Evolutionary conservation across 2,888 invertebrate species (phyloP), one percentile per base, ranked within the genome.

Genomic region (Trachelus iudaicus): DNA sequence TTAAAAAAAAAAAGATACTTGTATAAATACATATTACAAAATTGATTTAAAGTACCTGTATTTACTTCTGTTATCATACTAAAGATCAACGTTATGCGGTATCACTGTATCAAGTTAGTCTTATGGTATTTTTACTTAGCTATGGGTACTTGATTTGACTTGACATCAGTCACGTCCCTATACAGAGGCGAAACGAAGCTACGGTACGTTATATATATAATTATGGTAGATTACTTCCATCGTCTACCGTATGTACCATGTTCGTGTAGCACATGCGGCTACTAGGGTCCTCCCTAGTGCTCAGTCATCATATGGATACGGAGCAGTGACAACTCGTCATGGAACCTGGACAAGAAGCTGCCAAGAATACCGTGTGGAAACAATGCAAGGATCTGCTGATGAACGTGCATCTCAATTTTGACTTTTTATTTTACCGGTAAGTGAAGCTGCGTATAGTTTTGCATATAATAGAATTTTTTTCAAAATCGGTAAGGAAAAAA

Each of bases 351-450:
- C 76, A 79, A 78, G 75, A 76, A n/a, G 30, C 74, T 33, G 69
- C 35, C 33, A 69, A 35, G 56, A 82, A 56, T 71, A 56, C 77
- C 78, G 77, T 81, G 78, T 88, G 88, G 88, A 83, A 76, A 15
- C 81, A 80, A 15, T 75, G 81, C 75, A 87, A 83, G 78, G 82
- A 83, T 68, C 77, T 83, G 3, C 75, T 86, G 33, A 76, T 83
- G 3, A 80, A 85, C 75, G 78, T 85, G 56, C 83, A 85, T 73
- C 76, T 83, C n/a, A 83, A 87, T 73, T 76, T 80, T 68, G 87
- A 88, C 77, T 80, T 81, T 73, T 83, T 88, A 76, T 88, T 88
- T 80, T 85, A 88, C 73, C 82, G 83, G 88, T 88, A 79, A 88
- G 71, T 71, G 33, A 71, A 31, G 15, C 12, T 23, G 71, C 31